Percentiles rank a stretch among this genome's conserved stretches.
Conservation (phyloP, 2,113 vertebrate genomes). For the Trematomus loennbergii region DNA sequence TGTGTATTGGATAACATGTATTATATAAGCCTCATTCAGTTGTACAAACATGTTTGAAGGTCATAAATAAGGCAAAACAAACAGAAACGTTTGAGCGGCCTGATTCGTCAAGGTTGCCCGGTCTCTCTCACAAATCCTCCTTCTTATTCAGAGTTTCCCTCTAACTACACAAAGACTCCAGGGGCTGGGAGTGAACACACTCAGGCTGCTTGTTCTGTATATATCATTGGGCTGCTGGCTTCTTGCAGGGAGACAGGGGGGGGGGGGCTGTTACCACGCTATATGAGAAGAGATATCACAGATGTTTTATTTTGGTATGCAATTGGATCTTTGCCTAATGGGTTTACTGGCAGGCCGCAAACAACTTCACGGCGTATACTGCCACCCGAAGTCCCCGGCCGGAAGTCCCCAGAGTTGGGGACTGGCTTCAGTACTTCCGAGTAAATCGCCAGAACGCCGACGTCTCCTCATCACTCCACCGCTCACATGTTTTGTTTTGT, state of each 20-base stretch:
- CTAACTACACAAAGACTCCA: background rate
- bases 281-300: background rate
- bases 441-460: no score
- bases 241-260: background rate
- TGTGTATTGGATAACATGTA: background rate
- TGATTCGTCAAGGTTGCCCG: background rate
- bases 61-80: background rate
- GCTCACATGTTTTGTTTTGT: no score
- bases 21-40: background rate
- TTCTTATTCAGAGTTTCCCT: background rate
- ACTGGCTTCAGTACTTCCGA: no score
- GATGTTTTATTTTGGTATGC: no score
- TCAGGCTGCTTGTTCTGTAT: background rate
- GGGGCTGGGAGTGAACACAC: background rate
- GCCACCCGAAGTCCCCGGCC: no score
- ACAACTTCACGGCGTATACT: no score
- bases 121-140: background rate
- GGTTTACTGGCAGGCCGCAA: no score
- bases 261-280: background rate
- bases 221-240: background rate
- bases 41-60: background rate
- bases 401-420: no score
- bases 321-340: no score
- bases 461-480: no score
- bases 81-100: background rate